Evolutionary conservation across 2,888 invertebrate species (phyloP), one percentile per base, ranked within the genome.

Genomic region (Netelia fuscicornis): DNA sequence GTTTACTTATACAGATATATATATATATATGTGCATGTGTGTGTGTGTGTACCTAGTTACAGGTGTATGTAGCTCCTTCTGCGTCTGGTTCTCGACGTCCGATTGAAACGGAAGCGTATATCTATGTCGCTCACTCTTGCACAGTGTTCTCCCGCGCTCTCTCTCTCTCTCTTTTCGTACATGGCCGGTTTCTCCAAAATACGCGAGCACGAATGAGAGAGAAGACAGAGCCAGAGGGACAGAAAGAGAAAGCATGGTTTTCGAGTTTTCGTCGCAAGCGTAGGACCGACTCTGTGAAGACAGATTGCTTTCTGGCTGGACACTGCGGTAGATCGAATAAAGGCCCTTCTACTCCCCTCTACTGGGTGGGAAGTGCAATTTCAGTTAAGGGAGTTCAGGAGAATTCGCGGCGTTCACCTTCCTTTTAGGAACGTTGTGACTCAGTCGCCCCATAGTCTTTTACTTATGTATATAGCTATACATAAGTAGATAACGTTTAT

Each of bases 221-320:
- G 56, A 71, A 52, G 60, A 23, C 48, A 20, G 20, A 54, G 23
- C 52, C 20, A 64, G 64, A 44, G 30, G 0, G 52, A 56, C 10
- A 58, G 65, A 71, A n/a, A 44, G 42, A 48, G 56, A 64, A 52
- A 44, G 25, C 13, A 23, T 58, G 20, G 62, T 72, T 70, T 74
- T 60, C 64, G 76, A 77, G 81, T 77, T 68, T 81, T 81, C 81
- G 77, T 70, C 74, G 81, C 54, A 58, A 76, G 72, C 37, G 72
- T 56, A 81, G 44, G 37, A 52, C 60, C 44, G 71, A 58, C 72
- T 65, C 72, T 76, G 81, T 70, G 70, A 81, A 81, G 84, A 84
- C 84, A 84, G 84, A 84, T 81, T 84, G 84, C 84, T 84, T 84
- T 84, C 70, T 84, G 81, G 77, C 81, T 70, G 84, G 84, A 81